Percentiles rank a stretch among this genome's conserved stretches.
Conservation (phyloP, 2,888 invertebrate genomes). For the Salticus scenicus region DNA sequence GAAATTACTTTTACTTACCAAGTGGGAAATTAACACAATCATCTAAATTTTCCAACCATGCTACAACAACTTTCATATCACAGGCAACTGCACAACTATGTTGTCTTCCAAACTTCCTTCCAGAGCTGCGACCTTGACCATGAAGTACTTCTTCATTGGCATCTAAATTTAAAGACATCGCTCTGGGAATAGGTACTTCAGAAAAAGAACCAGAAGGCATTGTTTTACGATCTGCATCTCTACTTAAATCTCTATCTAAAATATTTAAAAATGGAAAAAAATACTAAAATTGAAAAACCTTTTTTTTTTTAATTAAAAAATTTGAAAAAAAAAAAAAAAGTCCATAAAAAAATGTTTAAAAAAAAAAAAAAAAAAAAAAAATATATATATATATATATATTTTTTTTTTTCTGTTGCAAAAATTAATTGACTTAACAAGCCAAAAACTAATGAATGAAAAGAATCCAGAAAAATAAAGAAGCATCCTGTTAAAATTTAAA, state of each 20-base stretch:
- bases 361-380: too few species aligned
- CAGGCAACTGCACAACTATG: conserved; percentile 68
- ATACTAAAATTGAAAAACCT: neutral
- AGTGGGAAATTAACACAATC: conserved; percentile 92
- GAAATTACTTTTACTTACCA: conserved; percentile 78
- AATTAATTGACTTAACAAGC: too few species aligned
- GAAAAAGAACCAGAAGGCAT: conserved; percentile 55
- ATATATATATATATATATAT: too few species aligned
- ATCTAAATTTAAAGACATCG: conserved; percentile 75
- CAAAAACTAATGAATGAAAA: too few species aligned
- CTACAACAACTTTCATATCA: conserved; percentile 88
- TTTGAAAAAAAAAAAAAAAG: neutral
- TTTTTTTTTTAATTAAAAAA: neutral
- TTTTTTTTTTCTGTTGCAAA: too few species aligned
- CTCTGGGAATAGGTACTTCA: conserved; percentile 72
- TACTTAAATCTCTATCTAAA: conserved; percentile 12
- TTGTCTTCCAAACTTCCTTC: conserved; percentile 63
- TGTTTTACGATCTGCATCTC: conserved; percentile 51
- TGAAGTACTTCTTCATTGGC: conserved; percentile 61
- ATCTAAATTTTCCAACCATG: conserved; percentile 97
- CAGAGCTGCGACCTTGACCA: conserved; percentile 69
- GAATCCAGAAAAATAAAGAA: too few species aligned
- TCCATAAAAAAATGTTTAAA: too few species aligned
- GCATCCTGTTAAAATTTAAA: too few species aligned
- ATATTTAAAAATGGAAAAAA: neutral